phyloP scores from a whole-genome alignment of 2,113 vertebrate genomes.

The Brevimyrus niger region DNA sequence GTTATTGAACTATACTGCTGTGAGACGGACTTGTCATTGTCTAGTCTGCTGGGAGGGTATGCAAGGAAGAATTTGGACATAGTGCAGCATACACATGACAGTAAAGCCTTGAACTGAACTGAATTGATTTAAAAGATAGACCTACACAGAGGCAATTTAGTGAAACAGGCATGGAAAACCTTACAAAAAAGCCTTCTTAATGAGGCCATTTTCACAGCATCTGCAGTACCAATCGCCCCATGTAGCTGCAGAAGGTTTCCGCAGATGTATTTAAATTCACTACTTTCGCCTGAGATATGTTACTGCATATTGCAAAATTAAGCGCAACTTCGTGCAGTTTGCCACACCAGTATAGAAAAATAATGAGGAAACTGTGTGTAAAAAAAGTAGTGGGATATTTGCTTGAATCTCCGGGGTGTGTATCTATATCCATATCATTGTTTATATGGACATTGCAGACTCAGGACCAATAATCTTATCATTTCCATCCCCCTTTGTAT shows the following conservation, averaged over 20 bases:
- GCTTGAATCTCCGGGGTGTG: slow-evolving; percentile 12
- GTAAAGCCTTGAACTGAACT: background rate
- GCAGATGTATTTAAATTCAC: background rate
- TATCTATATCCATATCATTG: background rate
- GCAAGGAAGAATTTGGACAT: background rate
- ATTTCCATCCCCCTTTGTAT: slow-evolving; percentile 19
- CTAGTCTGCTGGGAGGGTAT: background rate
- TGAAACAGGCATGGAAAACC: background rate
- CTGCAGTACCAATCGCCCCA: background rate
- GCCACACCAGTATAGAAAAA: background rate
- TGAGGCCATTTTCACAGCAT: background rate
- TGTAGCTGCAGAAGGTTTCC: background rate
- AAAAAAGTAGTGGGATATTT: background rate
- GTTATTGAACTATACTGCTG: background rate
- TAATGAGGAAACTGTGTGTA: background rate
- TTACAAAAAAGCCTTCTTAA: background rate
- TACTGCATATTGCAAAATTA: background rate
- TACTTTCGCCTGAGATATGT: background rate
- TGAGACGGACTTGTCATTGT: background rate
- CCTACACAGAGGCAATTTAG: background rate
- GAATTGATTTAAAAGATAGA: background rate
- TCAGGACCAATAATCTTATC: slow-evolving; percentile 15
- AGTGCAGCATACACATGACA: background rate
- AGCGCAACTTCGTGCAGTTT: too few relatives aligned
- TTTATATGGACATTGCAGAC: background rate